Evolutionary conservation across 2,113 vertebrate genomes (phyloP).

Genomic region (Lichenostomus cassidix): DNA sequence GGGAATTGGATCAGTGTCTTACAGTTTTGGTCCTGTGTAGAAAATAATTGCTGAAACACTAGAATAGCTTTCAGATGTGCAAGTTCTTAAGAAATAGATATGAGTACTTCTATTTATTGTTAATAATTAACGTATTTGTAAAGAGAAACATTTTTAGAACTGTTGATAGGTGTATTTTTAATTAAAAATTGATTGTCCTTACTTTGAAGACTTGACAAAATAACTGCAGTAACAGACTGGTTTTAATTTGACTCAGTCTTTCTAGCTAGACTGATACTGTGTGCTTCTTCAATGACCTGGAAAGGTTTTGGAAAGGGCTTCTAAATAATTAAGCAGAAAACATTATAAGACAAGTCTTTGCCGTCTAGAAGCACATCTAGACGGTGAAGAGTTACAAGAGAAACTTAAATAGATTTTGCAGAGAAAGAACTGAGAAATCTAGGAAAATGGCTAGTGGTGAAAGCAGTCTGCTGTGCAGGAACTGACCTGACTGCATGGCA

Average conservation of each 20-base stretch:
- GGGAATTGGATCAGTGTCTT: not conserved
- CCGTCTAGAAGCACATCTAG: not conserved
- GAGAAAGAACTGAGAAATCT: not conserved
- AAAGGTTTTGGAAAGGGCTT: not conserved
- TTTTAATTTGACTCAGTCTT: not conserved
- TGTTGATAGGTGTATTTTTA: not conserved
- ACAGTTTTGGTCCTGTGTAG: not conserved
- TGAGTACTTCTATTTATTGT: not conserved
- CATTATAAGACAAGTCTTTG: not conserved
- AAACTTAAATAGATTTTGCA: not conserved
- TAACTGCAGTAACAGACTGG: not conserved
- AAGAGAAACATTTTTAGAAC: not conserved
- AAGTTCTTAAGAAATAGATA: not conserved
- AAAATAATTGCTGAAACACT: not conserved
- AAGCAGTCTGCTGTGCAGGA: not conserved
- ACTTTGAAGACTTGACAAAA: not conserved
- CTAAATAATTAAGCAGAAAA: slow-evolving; percentile 8
- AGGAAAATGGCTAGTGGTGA: not conserved
- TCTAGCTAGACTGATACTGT: not conserved
- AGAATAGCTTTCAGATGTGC: not conserved
- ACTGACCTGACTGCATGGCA: not conserved
- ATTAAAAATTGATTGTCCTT: not conserved
- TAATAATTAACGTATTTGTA: not conserved
- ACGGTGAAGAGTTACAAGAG: not conserved
- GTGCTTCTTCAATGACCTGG: not conserved